These are phyloP conservation scores for Meda fulgida DNA, from an alignment of 2,797 vertebrate species.

Conservation along the genomic window DNA sequence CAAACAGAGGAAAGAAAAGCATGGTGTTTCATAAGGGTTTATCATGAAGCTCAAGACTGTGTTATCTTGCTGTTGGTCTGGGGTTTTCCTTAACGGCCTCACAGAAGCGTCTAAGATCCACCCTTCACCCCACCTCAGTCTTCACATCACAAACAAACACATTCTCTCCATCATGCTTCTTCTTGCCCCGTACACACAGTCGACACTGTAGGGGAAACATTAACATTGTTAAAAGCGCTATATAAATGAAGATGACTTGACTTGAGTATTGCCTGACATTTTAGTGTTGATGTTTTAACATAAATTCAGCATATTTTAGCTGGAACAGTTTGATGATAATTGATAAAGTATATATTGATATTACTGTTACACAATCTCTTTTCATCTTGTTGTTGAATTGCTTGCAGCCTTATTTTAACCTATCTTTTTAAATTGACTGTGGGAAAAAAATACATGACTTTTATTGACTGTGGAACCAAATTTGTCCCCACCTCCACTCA, in stretches of 20 bases:
- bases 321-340: neutral
- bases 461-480: too few species aligned
- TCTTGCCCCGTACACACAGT: neutral
- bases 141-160: slow-evolving; percentile 22
- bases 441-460: too few species aligned
- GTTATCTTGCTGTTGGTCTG: slow-evolving; percentile 38
- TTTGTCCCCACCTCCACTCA: too few species aligned
- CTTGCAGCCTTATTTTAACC: too few species aligned
- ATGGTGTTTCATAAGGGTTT: neutral
- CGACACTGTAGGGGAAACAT: too few species aligned
- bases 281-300: neutral
- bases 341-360: neutral
- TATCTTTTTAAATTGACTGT: too few species aligned
- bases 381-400: too few species aligned
- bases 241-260: too few species aligned
- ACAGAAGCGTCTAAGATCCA: neutral
- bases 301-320: neutral
- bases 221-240: too few species aligned
- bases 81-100: slow-evolving; percentile 22
- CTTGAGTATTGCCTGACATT: neutral
- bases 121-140: neutral
- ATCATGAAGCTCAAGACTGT: slow-evolving; percentile 38
- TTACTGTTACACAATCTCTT: neutral
- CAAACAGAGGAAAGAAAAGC: slow-evolving; percentile 15
- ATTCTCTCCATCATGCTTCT: neutral